These are phyloP conservation scores for Imbricaverruca yamaguchii DNA, from an alignment of 2,888 invertebrate species.

Conservation along the genomic window DNA sequence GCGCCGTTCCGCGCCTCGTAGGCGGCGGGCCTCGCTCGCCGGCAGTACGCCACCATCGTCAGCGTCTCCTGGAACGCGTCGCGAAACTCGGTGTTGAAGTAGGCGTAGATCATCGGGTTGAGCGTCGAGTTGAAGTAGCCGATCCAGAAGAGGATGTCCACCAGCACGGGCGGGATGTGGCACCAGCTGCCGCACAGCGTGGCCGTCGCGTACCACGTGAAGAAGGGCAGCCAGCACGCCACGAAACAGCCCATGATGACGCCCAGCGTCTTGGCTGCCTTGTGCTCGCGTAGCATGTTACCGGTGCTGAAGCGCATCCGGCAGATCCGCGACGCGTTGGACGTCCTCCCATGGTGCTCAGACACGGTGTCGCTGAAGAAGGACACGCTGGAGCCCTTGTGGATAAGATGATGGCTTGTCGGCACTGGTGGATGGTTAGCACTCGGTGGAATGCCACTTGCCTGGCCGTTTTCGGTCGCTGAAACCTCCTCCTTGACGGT, in stretches of 20 bases:
- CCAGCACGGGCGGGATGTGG: too few species aligned
- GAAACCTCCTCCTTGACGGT: background rate
- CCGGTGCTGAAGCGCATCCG: background rate
- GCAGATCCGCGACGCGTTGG: background rate
- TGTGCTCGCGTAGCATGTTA: constrained; percentile 56
- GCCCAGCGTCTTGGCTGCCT: constrained; percentile 89
- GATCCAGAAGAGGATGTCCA: too few species aligned
- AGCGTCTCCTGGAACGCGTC: too few species aligned
- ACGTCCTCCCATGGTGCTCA: background rate
- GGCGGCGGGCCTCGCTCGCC: constrained; percentile 6
- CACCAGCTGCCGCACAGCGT: constrained; percentile 63
- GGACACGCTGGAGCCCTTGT: background rate
- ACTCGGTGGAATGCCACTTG: too few species aligned
- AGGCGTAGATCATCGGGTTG: too few species aligned
- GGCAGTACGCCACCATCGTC: constrained; percentile 34
- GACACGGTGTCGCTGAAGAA: background rate
- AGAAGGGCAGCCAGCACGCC: constrained; percentile 93
- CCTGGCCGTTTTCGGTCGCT: background rate
- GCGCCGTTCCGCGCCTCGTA: too few species aligned
- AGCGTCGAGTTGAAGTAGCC: too few species aligned
- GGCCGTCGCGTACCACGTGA: constrained; percentile 85
- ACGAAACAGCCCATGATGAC: constrained; percentile 99
- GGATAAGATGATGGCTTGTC: background rate
- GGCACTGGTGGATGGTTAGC: background rate
- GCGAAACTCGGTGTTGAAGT: too few species aligned